A percentile compares a stretch with the other conserved stretches of the same genome.
Conservation (phyloP, 2,113 vertebrate species). For the Miniopterus natalensis region DNA sequence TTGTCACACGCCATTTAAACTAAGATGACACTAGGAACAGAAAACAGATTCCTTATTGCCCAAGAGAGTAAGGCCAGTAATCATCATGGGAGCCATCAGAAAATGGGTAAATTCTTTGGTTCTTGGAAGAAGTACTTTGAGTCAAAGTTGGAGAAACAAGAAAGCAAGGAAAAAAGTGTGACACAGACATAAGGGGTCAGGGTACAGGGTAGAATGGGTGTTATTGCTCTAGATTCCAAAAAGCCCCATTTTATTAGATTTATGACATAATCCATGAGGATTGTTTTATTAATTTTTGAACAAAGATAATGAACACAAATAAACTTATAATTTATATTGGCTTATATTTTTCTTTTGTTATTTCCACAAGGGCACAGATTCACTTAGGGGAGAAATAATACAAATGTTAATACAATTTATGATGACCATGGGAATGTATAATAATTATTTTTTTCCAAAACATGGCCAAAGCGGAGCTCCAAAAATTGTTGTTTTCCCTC, state of each 20-base stretch:
- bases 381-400: background rate
- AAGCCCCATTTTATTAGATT: background rate
- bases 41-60: background rate
- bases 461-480: background rate
- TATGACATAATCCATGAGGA: background rate
- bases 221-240: background rate
- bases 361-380: background rate
- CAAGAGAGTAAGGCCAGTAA: too few species aligned
- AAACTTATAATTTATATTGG: background rate
- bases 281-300: background rate
- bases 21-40: accelerated
- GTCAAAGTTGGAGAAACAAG: background rate
- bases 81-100: background rate
- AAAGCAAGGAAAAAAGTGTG: background rate
- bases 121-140: background rate
- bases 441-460: background rate
- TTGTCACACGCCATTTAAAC: background rate
- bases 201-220: background rate
- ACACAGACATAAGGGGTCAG: background rate
- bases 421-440: background rate
- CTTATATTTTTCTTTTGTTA: background rate
- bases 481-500: background rate
- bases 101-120: background rate
- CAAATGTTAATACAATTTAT: background rate
- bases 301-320: background rate